Percentiles rank a stretch among this genome's conserved stretches.
These are phyloP conservation scores for Minunthozetes semirufus DNA, from an alignment of 2,888 invertebrate species.

Conservation along the genomic window DNA sequence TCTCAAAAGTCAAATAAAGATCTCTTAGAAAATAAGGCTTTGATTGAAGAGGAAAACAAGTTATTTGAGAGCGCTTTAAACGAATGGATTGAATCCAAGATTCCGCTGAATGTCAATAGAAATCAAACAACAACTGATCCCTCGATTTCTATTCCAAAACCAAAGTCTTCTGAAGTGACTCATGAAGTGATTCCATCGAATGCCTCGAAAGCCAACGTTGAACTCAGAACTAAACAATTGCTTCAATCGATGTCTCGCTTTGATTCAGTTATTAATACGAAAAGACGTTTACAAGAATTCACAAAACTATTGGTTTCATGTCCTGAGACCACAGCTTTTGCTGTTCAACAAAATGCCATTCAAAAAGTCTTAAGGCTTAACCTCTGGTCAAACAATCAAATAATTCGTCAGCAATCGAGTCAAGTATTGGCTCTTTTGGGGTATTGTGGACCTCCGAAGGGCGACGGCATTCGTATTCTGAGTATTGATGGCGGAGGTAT, in stretches of 20 bases:
- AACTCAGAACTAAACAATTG: neutral
- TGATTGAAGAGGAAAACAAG: neutral
- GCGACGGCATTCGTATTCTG: conserved; percentile 69
- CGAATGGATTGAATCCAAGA: neutral
- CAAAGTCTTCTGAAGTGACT: neutral
- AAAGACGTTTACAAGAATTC: neutral
- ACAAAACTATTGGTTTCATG: neutral
- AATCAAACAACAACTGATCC: neutral
- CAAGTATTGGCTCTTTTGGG: conserved; percentile 60
- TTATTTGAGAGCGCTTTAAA: neutral
- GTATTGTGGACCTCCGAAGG: conserved; percentile 60
- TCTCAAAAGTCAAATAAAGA: no score
- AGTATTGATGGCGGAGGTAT: conserved; percentile 80
- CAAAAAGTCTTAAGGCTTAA: neutral
- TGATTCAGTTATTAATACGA: neutral
- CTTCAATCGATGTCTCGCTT: neutral
- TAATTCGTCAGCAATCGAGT: neutral
- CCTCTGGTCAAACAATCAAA: neutral
- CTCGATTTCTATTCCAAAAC: neutral
- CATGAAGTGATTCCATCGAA: neutral
- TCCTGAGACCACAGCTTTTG: neutral
- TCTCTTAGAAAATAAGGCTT: neutral
- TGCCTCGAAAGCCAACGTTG: neutral
- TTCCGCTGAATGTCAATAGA: neutral
- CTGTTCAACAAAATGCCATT: neutral